Evolutionary conservation across 2,797 vertebrate genomes (phyloP), one percentile per base, ranked within the genome.

Genomic region (Sebastes miniatus): DNA sequence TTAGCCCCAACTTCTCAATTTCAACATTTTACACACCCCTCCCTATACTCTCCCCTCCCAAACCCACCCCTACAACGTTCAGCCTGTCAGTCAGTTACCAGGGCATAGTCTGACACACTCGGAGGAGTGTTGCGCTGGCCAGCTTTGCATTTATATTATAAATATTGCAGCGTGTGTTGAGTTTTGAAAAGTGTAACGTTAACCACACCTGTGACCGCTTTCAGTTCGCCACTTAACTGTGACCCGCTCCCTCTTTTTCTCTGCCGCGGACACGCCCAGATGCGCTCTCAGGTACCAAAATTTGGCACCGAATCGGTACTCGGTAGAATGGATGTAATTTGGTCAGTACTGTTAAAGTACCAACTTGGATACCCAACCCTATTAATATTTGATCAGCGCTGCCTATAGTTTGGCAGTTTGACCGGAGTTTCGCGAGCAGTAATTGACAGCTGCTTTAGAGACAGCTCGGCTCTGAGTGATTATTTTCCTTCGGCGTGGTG

Each of bases 301-400:
- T 52, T 20, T n/a, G 50, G 20, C 50, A n/a, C 50, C 3, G 8
- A 52, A n/a, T n/a, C 8, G 20, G 18, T 52, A 20, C 50, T 52
- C 20, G 7, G 47, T 50, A 7, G 14, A 0, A 20, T 0, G 0
- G 50, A n/a, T n/a, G 20, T 52, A n/a, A n/a, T 52, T 52, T 0
- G 13, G 20, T 52, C 50, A 52, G 50, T 52, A n/a, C 47, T n/a
- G 0, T 50, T 43, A 43, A 43, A 43, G 39, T 43, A 43, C 39
- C 39, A 43, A 47, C 16, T 47, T 47, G 14, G 16, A 7, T 47
- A 47, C 16, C 43, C 43, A 18, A 47, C 43, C 43, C 14, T 18
- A 52, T 20, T 52, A 4, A 47, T n/a, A 52, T 20, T 52, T n/a
- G 20, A 52, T 52, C 50, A 52, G 20, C 8, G 8, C 50, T 52